Evolutionary conservation across 2,797 vertebrate species (phyloP).

Genomic region (Picus viridis): DNA sequence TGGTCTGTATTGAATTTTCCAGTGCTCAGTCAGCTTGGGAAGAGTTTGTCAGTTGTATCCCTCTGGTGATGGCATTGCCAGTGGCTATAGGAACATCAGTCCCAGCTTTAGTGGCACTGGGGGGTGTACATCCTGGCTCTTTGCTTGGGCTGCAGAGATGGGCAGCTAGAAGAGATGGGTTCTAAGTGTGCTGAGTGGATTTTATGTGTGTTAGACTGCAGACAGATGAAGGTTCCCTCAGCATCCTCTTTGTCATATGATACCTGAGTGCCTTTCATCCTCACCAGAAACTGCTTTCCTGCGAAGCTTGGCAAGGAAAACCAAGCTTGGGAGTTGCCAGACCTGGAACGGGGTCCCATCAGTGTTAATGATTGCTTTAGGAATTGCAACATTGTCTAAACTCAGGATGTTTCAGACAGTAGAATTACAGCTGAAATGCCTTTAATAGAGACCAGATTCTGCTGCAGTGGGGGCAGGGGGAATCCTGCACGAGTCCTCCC

Average conservation of each 20-base stretch:
- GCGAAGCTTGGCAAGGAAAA: not conserved
- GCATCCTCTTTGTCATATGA: not conserved
- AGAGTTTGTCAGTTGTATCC: not conserved
- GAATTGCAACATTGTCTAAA: constrained; percentile 44
- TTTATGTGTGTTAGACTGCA: not conserved
- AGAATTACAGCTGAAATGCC: constrained; percentile 48
- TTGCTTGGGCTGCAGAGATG: not conserved
- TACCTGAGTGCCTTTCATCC: not conserved
- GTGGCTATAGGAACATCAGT: not conserved
- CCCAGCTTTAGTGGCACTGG: not conserved
- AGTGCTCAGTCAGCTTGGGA: not conserved
- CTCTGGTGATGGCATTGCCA: not conserved
- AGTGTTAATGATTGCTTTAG: constrained; percentile 40
- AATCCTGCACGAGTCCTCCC: constrained; percentile 63
- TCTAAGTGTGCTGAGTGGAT: not conserved
- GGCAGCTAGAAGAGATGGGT: not conserved
- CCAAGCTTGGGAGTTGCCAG: not conserved
- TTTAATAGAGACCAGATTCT: constrained; percentile 80
- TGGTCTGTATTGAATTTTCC: not conserved
- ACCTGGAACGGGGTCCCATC: constrained; percentile 25
- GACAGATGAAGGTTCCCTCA: not conserved
- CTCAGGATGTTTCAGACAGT: constrained; percentile 32
- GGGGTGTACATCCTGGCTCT: not conserved
- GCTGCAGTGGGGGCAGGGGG: constrained; percentile 31
- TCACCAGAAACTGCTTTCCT: not conserved